Evolutionary conservation across 2,113 vertebrate genomes (phyloP).

Genomic region (Archocentrus centrarchus): DNA sequence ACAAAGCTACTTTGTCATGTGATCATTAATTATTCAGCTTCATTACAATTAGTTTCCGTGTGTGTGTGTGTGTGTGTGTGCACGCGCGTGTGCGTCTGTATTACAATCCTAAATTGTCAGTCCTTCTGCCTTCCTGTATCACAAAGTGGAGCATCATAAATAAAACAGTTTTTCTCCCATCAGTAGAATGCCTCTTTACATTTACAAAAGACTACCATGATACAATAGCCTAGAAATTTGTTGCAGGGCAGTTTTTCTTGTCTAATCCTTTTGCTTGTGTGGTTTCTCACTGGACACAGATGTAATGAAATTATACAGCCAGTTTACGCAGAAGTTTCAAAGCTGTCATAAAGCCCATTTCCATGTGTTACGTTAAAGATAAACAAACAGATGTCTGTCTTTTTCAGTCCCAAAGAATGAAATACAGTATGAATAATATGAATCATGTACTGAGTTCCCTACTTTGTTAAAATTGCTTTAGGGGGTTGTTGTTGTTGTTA

Average conservation of each 20-base stretch:
- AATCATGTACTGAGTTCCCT: background rate
- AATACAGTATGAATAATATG: background rate
- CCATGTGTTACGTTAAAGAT: too few relatives aligned
- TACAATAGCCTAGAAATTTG: background rate
- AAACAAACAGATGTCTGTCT: too few relatives aligned
- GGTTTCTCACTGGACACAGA: too few relatives aligned
- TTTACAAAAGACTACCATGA: background rate
- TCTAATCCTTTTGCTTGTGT: background rate
- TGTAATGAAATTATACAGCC: too few relatives aligned
- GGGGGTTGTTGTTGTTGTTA: background rate
- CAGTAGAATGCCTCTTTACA: background rate
- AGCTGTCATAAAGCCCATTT: too few relatives aligned
- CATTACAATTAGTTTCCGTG: background rate
- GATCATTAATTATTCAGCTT: slow-evolving; percentile 56
- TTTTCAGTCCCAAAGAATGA: too few relatives aligned
- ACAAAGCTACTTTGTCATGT: slow-evolving; percentile 28
- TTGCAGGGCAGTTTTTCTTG: background rate
- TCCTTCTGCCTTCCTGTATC: background rate
- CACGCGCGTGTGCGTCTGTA: background rate
- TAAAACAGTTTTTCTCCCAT: slow-evolving; percentile 12
- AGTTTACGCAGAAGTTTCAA: too few relatives aligned
- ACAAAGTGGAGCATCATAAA: slow-evolving; percentile 32
- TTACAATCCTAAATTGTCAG: background rate
- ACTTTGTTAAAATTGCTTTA: background rate
- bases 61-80: background rate